Base-by-base conservation (phyloP, 2,113 vertebrate species). In the Mesoclemmys tuberculata region DNA sequence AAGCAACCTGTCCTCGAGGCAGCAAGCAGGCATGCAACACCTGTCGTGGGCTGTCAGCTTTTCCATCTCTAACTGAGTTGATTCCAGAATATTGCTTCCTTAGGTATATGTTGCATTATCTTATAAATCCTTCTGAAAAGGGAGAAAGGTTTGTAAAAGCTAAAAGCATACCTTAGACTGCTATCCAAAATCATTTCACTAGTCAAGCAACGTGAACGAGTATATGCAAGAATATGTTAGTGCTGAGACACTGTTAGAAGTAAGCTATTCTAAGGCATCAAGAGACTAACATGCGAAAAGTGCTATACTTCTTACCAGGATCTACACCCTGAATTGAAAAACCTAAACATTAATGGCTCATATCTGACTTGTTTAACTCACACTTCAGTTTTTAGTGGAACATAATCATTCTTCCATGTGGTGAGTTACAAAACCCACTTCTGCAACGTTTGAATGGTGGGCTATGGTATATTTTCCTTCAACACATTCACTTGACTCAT, bases 321-420 rank as follows among this genome's bases (percentile, higher is more conserved):
- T 48, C 22, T 49, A 8, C 41, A 83, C 38, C 38, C 46, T 31
- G 71, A 87, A 93, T 27, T 56, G 35, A 80, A 29, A 55, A 16
- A 0, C 12, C 48, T 78, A 93, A 56, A 10, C 5, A 52, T 79
- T 68, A 54, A 24, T 83, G 44, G 78, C 14, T 38, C 54, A 31
- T 16, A 83, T 41, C 31, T 75, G 54, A 87, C 48, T 77, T 90
- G 87, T 79, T 88, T 75, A 44, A 84, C 31, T 24, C 85, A 41
- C 46, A n/a, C 24, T 86, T 95, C 54, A 71, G 21, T 88, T 86
- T 95, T 90, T 46, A 56, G 48, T 86, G 44, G 56, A 95, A 84
- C 22, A 84, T 9, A 83, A 85, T 90, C 35, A 48, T 27, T 90
- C 55, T 90, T 85, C 35, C 29, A 71, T 1, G 0, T 22, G 21